phyloP scores from a whole-genome alignment of 2,113 vertebrate species.

The Nothobranchius furzeri region DNA sequence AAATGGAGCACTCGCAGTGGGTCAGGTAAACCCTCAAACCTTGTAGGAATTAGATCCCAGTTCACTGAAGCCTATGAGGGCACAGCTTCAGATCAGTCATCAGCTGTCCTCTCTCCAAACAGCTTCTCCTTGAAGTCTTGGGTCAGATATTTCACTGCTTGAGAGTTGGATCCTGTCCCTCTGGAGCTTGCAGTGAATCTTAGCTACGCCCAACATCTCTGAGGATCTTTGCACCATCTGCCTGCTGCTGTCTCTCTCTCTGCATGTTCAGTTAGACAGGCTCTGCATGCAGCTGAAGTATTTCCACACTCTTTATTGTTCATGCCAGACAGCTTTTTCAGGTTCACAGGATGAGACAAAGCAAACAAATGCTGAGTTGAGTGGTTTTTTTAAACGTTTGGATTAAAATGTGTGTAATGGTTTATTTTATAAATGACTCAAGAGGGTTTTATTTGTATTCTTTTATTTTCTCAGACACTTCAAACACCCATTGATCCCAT shows the following conservation, averaged over 20 bases:
- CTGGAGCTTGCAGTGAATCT: constrained; percentile 13
- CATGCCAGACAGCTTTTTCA: not conserved
- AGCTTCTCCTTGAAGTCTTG: constrained; percentile 84
- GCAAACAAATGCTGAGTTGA: too few species aligned
- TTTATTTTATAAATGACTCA: not conserved
- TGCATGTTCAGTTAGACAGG: constrained; percentile 9
- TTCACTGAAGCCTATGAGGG: constrained; percentile 81
- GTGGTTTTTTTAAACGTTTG: not conserved
- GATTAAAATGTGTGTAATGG: not conserved
- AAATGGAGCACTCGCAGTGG: constrained; percentile 46
- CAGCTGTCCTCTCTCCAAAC: constrained; percentile 76
- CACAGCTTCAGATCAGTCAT: constrained; percentile 73
- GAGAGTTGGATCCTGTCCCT: constrained; percentile 74
- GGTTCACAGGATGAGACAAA: not conserved
- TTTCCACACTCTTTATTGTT: constrained; percentile 45
- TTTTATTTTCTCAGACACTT: not conserved
- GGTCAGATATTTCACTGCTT: constrained; percentile 80
- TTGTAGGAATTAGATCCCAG: constrained; percentile 82
- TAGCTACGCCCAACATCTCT: constrained; percentile 44
- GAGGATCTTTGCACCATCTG: too few species aligned
- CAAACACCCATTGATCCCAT: too few species aligned
- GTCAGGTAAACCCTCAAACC: constrained; percentile 82
- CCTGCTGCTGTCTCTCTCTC: not conserved
- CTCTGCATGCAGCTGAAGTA: constrained; percentile 10
- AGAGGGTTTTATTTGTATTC: constrained; percentile 22